phyloP scores from a whole-genome alignment of 2,888 invertebrate genomes.

The Nineta flava region DNA sequence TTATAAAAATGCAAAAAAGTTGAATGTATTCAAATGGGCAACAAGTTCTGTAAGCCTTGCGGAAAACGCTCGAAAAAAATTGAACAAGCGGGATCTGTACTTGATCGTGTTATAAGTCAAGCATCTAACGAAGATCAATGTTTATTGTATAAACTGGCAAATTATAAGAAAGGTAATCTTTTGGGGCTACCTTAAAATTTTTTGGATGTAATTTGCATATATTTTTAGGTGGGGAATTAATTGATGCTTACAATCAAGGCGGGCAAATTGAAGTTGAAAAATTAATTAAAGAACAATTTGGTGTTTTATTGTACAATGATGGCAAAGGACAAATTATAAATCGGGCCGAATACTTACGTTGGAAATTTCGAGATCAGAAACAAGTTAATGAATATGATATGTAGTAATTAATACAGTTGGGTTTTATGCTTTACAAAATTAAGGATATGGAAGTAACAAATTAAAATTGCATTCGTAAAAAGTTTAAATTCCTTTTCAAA shows the following conservation, averaged over 20 bases:
- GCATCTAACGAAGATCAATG: conserved; percentile 76
- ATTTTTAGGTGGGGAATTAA: conserved; percentile 57
- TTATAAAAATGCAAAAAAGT: too few relatives aligned
- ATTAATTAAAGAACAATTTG: conserved; percentile 71
- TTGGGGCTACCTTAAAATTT: conserved; percentile 7
- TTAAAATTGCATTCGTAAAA: too few relatives aligned
- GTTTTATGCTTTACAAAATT: too few relatives aligned
- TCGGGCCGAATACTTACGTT: conserved; percentile 71
- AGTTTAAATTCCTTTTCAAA: too few relatives aligned
- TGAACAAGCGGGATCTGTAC: conserved; percentile 53
- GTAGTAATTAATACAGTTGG: too few relatives aligned
- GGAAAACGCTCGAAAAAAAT: conserved; percentile 28
- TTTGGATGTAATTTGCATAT: conserved; percentile 11
- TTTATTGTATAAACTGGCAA: conserved; percentile 70
- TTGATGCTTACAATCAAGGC: conserved; percentile 73
- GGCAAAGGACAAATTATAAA: conserved; percentile 75
- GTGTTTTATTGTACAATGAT: conserved; percentile 73
- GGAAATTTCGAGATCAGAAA: conserved; percentile 78
- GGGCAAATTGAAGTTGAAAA: conserved; percentile 73
- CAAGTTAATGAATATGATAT: conserved; percentile 31
- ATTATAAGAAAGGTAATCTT: conserved; percentile 64
- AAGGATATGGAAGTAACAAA: too few relatives aligned
- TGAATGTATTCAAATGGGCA: conserved; percentile 21
- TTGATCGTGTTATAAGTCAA: conserved; percentile 81
- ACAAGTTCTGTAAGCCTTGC: conserved; percentile 29